Conservation (phyloP, 1,140 invertebrate species). For the Halictus rubicundus region DNA sequence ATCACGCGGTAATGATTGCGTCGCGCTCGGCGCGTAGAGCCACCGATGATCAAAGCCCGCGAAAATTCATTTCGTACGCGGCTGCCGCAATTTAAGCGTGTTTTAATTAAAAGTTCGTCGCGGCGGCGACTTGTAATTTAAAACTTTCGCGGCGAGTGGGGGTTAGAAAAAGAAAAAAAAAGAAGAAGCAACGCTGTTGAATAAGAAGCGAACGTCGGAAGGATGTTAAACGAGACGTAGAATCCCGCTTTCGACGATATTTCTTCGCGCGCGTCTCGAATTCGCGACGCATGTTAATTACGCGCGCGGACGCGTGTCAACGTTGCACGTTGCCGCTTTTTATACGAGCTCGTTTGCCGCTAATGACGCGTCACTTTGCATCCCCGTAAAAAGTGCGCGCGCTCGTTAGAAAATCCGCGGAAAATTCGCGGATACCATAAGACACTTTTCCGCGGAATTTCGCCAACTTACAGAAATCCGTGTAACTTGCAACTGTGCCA, state of each 20-base stretch:
- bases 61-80: slow-evolving; percentile 14
- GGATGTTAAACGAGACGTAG: neutral
- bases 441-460: neutral
- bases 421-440: too few species aligned
- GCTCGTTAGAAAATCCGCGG: slow-evolving; percentile 24
- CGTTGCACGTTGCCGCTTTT: slow-evolving; percentile 10
- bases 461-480: neutral
- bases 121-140: slow-evolving; percentile 7
- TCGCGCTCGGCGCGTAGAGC: neutral
- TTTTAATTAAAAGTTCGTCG: slow-evolving; percentile 35
- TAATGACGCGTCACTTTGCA: slow-evolving; percentile 35
- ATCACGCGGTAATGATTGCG: too few species aligned
- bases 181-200: neutral
- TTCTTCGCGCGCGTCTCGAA: neutral
- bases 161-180: neutral
- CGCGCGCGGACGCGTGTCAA: neutral
- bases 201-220: neutral
- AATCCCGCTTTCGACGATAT: neutral
- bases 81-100: slow-evolving; percentile 8
- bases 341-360: slow-evolving; percentile 26
- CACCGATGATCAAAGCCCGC: neutral
- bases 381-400: slow-evolving; percentile 25
- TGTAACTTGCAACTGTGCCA: neutral
- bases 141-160: slow-evolving; percentile 9
- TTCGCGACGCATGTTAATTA: slow-evolving; percentile 30